Percentiles rank a stretch among this genome's conserved stretches.
Conservation (phyloP, 92 coral and sea anemone genomes). For the Palythoa grandiflora region DNA sequence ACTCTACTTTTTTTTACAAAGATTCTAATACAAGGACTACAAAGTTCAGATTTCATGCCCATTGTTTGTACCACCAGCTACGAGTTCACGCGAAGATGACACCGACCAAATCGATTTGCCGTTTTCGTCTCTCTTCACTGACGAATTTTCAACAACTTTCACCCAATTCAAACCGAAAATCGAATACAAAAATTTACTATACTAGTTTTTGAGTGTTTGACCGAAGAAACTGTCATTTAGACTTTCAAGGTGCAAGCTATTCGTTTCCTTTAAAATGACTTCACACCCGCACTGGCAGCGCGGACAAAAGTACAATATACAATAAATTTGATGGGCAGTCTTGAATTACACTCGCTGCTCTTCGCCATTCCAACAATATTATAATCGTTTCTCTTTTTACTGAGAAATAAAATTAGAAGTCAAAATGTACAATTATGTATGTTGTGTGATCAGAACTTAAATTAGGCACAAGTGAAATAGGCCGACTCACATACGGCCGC, state of each 20-base stretch:
- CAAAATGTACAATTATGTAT: background rate
- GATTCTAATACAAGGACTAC: background rate
- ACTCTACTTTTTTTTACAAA: background rate
- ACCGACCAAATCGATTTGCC: conserved; percentile 10
- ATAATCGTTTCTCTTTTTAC: background rate
- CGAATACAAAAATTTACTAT: background rate
- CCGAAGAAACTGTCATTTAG: background rate
- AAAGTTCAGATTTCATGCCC: background rate
- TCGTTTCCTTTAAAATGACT: background rate
- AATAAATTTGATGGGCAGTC: conserved; percentile 1
- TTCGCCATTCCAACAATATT: background rate
- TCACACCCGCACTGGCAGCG: background rate
- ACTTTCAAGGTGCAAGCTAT: background rate
- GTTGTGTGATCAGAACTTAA: background rate
- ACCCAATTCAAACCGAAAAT: background rate
- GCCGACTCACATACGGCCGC: background rate
- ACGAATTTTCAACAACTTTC: conserved; percentile 33
- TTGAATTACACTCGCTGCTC: conserved; percentile 23
- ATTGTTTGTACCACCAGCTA: conserved; percentile 17
- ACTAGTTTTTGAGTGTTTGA: background rate
- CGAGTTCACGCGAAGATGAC: conserved; percentile 39
- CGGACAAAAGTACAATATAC: conserved; percentile 29
- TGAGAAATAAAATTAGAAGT: background rate
- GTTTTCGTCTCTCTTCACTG: conserved; percentile 33
- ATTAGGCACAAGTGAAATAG: background rate